A percentile compares a stretch with the other conserved stretches of the same genome.
Evolutionary conservation across 2,113 vertebrate genomes (phyloP).

Genomic region (Corythornis madagascariensis): DNA sequence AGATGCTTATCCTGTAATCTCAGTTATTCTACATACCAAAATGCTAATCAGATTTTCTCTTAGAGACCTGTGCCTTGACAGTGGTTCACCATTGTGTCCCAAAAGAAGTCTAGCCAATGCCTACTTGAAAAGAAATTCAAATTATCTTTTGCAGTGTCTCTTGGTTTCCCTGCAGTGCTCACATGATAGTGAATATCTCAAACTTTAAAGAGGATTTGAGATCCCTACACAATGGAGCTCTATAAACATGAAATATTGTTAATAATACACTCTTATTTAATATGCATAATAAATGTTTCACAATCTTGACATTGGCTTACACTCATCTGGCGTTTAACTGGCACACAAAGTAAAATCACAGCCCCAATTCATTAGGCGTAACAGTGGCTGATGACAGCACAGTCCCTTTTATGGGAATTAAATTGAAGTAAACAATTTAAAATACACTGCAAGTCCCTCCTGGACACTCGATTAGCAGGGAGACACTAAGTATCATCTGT

Average conservation of each 20-base stretch:
- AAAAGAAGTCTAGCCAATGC: neutral
- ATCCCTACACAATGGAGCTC: neutral
- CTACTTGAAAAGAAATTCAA: neutral
- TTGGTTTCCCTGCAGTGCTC: neutral
- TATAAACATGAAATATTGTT: neutral
- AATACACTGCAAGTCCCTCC: neutral
- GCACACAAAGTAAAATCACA: neutral
- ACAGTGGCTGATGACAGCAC: neutral
- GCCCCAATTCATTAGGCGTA: neutral
- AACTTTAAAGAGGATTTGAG: neutral
- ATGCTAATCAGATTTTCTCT: neutral
- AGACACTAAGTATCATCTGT: neutral
- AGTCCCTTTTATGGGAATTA: neutral
- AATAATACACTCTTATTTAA: neutral
- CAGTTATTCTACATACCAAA: neutral
- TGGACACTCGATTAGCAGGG: neutral
- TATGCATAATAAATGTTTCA: neutral
- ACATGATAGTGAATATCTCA: rapidly evolving
- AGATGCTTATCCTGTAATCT: neutral
- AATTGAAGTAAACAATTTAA: slow-evolving; percentile 20
- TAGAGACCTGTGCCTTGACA: neutral
- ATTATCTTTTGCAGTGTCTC: neutral
- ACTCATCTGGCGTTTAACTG: neutral
- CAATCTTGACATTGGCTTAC: neutral
- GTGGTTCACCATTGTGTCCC: neutral